Evolutionary conservation across 2,888 invertebrate genomes (phyloP), one percentile per base, ranked within the genome.

Genomic region (Unio delphinus): DNA sequence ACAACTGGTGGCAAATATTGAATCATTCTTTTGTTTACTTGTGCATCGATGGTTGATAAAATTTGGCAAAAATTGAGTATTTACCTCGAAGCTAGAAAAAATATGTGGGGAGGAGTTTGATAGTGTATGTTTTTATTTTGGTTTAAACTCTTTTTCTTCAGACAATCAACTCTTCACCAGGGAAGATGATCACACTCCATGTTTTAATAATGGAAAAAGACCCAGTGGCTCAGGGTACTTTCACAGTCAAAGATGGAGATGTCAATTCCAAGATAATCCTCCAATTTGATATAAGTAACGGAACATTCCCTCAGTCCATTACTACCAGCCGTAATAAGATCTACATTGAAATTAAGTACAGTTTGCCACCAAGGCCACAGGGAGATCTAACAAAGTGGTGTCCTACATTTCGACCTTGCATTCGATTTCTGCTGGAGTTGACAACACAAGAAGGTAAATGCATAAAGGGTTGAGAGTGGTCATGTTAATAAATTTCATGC

Each of bases 41-140:
- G 5, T 59, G 78, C 55, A 84, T 89, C 3, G 3, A 85, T 74
- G 85, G 85, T 76, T 70, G 90, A 68, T 99, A 97, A 88, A 98
- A 98, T 90, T 91, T 99, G 76, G 99, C 99, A 0, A 95, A 94
- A 90, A 95, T 99, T 73, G 92, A 93, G 76, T 98, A 96, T 86
- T 93, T 97, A 83, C 99, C 99, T 34, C 34, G 8, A 8, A 1
- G 34, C 8, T 34, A 8, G 8, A 34, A 0, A 34, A 8, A 34
- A 34, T 34, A 8, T 8, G 7, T 34, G 34, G 8, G 34, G 34
- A 34, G 8, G 8, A 34, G 11, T 11, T 15, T 45, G 45, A 45
- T 45, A 11, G 45, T 34, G 7, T 45, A 45, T 45, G 45, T 59
- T 65, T 20, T 64, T 55, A 15, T 64, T 61, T 8, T 56, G 65